Evolutionary conservation across 2,797 vertebrate species (phyloP).

Genomic region (Cyprinella venusta): DNA sequence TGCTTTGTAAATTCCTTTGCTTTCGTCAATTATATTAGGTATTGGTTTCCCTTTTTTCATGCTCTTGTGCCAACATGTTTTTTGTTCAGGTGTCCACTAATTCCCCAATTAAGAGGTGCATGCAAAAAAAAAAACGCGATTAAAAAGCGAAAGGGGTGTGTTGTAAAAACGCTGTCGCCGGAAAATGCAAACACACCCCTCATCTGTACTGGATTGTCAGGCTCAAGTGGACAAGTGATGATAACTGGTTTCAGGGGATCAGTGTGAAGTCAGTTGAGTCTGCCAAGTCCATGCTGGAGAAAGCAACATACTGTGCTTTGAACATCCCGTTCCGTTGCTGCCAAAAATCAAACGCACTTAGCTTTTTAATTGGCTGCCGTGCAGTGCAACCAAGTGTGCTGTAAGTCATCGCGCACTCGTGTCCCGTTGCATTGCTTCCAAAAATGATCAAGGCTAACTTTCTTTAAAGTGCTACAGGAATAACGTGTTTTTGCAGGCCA

Average conservation of each 20-base stretch:
- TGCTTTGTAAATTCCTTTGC: constrained; percentile 63
- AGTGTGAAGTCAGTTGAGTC: constrained; percentile 65
- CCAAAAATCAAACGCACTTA: constrained; percentile 62
- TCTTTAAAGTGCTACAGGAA: neutral
- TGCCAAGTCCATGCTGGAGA: constrained; percentile 72
- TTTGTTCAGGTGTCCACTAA: neutral
- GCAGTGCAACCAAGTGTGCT: constrained; percentile 24
- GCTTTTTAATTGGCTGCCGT: constrained; percentile 66
- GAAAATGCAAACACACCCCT: constrained; percentile 56
- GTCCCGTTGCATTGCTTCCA: neutral
- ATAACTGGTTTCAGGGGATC: constrained; percentile 76
- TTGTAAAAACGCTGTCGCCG: constrained; percentile 69
- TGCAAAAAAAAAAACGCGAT: rapidly evolving
- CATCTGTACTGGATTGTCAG: constrained; percentile 57
- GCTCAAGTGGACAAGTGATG: constrained; percentile 76
- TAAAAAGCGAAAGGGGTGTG: constrained; percentile 66
- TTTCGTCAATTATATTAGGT: neutral
- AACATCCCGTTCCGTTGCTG: constrained; percentile 53
- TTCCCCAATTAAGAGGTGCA: too few species aligned
- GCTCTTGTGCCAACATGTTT: neutral
- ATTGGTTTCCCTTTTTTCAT: neutral
- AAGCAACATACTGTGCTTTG: constrained; percentile 60
- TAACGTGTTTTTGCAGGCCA: neutral
- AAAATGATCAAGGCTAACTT: neutral
- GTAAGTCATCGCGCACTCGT: neutral